Conservation (phyloP, 2,797 vertebrate genomes). For the Syndactyla subalaris region DNA sequence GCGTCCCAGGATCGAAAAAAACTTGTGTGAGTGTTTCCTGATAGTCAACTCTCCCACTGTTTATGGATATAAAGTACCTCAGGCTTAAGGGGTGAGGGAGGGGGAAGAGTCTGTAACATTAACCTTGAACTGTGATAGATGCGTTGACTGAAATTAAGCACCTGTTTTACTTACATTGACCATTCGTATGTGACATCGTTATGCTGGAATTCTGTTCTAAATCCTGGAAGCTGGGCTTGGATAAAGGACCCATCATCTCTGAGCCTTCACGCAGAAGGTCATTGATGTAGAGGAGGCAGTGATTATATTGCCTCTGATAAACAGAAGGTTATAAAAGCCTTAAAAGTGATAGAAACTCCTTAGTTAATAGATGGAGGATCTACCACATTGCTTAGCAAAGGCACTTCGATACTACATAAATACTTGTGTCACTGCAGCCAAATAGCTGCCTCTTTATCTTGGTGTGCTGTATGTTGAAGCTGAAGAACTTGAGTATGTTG, state of each 20-base stretch:
- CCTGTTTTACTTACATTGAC: neutral
- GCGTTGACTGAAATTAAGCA: neutral
- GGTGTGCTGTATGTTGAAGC: neutral
- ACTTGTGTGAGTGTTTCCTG: slow-evolving; percentile 76
- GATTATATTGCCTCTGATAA: neutral
- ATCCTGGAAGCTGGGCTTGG: neutral
- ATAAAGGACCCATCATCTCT: neutral
- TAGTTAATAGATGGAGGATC: neutral
- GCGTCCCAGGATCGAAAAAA: slow-evolving; percentile 82
- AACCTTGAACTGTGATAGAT: neutral
- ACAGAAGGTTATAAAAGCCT: neutral
- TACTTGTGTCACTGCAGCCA: neutral
- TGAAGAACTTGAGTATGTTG: neutral
- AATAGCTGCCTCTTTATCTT: neutral
- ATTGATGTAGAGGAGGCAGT: neutral
- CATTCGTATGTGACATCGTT: neutral
- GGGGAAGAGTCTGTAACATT: neutral
- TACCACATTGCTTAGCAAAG: neutral
- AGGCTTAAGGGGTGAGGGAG: neutral
- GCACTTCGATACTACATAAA: neutral
- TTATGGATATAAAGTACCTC: neutral
- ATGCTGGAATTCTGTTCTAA: neutral
- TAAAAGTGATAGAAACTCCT: neutral
- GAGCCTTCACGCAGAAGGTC: neutral
- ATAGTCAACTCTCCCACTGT: neutral